Conservation (phyloP, 2,888 invertebrate species). For the Ditula angustiorana region DNA sequence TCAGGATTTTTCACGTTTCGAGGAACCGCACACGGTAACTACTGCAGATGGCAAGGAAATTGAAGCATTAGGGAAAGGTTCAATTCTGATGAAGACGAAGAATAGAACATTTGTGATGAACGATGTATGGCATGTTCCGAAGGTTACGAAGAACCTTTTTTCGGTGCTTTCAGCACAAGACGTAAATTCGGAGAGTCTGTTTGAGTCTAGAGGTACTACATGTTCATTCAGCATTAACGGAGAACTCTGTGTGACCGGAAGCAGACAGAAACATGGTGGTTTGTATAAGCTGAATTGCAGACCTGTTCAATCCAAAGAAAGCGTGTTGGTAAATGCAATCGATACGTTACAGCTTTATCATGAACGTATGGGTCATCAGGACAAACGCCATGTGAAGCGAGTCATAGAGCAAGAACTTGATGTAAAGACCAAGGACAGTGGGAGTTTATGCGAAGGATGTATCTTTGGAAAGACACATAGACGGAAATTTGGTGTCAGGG, state of each 20-base stretch:
- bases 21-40: not conserved
- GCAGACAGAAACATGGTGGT: not conserved
- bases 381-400: not conserved
- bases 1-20: not conserved
- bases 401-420: not conserved
- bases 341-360: slow-evolving; percentile 1
- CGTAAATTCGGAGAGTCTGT: not conserved
- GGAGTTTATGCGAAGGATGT: not conserved
- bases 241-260: not conserved
- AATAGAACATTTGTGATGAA: not conserved
- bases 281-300: slow-evolving; percentile 1
- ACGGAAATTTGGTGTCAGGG: not conserved
- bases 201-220: not conserved
- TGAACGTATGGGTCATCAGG: slow-evolving; percentile 4
- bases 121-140: not conserved
- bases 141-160: not conserved
- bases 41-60: not conserved
- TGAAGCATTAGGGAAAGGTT: not conserved
- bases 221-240: not conserved
- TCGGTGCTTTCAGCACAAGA: not conserved
- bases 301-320: not conserved
- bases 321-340: not conserved
- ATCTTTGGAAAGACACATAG: not conserved
- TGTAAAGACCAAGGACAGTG: not conserved
- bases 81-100: not conserved